Base-by-base conservation (phyloP, 2,113 vertebrate genomes). In the Hypomesus transpacificus region DNA sequence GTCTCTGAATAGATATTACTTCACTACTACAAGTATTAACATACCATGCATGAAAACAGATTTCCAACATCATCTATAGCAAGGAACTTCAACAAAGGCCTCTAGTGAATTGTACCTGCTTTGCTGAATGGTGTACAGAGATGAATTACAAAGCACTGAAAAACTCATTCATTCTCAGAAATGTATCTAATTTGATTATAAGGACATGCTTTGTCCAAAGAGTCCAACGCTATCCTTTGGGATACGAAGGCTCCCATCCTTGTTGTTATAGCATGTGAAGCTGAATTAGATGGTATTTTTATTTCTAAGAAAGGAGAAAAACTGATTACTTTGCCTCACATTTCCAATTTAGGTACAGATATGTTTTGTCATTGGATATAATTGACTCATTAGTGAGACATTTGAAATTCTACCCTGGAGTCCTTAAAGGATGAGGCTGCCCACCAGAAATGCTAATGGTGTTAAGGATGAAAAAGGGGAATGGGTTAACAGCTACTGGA, bases 401-500 rank as follows among this genome's bases (percentile, higher is more conserved):
- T 84, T 78, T 63, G 74, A 78, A 74, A 75, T 39, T 60, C 65
- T 77, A 75, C 80, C 70, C 80, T 26, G 71, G 78, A 79, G 81
- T 75, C 50, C 53, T 73, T 70, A 72, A 62, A 72, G 80, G 79
- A 83, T 70, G 57, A 80, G 68, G 28, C 39, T 21, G 72, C 66
- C 69, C 18, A 65, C n/a, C 68, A 76, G 68, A 61, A 72, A 72
- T 78, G 78, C 83, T 85, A 82, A 77, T 78, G 77, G 70, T 46
- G 39, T 82, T 75, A 9, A 24, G 68, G 73, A 57, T 72, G 69
- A 70, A 68, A 86, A 74, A 24, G 26, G 21, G 76, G 67, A 68
- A 51, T 53, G 79, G 85, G 83, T 84, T 87, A 87, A 85, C 75
- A 77, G 76, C 85, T 79, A 83, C 77, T 79, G 77, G 80, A 70